Conservation (phyloP, 2,888 invertebrate genomes). For the Apoda limacodes region DNA sequence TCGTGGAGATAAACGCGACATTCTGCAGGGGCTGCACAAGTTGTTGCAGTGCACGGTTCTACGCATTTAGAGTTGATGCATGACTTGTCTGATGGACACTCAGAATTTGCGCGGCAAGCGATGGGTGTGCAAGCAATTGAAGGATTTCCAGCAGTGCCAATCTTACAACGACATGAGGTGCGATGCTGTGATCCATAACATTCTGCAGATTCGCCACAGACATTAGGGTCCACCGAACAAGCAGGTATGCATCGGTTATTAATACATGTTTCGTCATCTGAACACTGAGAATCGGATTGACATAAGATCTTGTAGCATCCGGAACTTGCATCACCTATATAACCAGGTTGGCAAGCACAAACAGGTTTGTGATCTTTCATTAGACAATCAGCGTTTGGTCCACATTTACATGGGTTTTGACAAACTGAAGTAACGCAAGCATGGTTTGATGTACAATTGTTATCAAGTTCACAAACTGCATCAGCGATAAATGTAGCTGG, state of each 20-base stretch:
- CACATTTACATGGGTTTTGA: conserved; percentile 87
- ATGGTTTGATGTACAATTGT: conserved; percentile 81
- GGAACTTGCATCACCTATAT: conserved; percentile 85
- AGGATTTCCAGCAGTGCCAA: conserved; percentile 86
- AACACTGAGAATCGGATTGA: conserved; percentile 80
- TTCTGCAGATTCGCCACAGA: conserved; percentile 82
- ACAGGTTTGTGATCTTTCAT: conserved; percentile 88
- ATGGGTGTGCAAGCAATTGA: conserved; percentile 80
- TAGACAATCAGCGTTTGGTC: conserved; percentile 85
- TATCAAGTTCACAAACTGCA: conserved; percentile 78
- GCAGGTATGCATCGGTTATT: conserved; percentile 86
- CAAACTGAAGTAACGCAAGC: conserved; percentile 86
- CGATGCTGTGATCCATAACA: conserved; percentile 86
- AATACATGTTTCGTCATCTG: conserved; percentile 84
- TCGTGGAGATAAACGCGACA: conserved; percentile 83
- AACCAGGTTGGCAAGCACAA: conserved; percentile 87
- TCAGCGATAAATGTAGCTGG: conserved; percentile 74
- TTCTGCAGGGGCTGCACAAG: conserved; percentile 78
- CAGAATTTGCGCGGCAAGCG: conserved; percentile 82
- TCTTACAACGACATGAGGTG: conserved; percentile 85
- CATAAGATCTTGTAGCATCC: conserved; percentile 84
- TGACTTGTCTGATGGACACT: conserved; percentile 84
- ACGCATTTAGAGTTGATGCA: conserved; percentile 86
- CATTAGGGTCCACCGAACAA: conserved; percentile 76
- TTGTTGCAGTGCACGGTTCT: conserved; percentile 78